These are phyloP conservation scores for Gambelia wislizenii DNA, from an alignment of 2,797 vertebrate genomes.

Conservation along the genomic window DNA sequence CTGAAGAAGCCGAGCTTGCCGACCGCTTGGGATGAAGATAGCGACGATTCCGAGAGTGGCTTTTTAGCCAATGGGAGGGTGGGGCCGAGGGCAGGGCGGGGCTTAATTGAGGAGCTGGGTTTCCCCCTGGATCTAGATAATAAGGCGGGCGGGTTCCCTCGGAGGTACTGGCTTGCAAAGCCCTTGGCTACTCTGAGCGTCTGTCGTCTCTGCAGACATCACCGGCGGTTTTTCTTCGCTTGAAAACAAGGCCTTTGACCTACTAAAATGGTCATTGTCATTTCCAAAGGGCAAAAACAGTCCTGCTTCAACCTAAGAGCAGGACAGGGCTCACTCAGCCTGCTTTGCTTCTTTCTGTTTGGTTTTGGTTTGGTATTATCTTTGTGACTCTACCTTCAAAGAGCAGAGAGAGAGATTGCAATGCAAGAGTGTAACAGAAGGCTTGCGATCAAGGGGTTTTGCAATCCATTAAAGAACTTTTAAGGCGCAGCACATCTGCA, in stretches of 20 bases:
- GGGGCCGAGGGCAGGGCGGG: background rate
- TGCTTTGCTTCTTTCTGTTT: background rate
- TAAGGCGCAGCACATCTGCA: background rate
- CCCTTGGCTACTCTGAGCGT: background rate
- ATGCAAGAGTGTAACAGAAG: conserved; percentile 1
- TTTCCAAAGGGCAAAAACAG: background rate
- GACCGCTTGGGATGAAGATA: background rate
- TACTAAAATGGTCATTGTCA: background rate
- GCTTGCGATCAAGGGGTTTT: background rate
- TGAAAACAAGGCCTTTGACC: background rate
- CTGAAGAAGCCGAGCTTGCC: background rate
- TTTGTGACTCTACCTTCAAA: background rate
- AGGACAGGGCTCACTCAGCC: background rate
- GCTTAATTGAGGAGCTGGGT: conserved; percentile 15
- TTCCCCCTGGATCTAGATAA: background rate
- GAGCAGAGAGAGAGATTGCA: background rate
- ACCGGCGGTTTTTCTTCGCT: too few species aligned
- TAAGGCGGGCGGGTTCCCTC: conserved; percentile 18
- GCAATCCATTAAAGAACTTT: background rate
- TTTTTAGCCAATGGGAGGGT: background rate
- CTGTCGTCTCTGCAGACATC: background rate
- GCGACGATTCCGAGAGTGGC: background rate
- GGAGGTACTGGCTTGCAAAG: background rate
- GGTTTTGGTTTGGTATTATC: background rate
- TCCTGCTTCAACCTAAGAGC: background rate